These are phyloP conservation scores for Andrena chrysosceles DNA, from an alignment of 2,888 invertebrate species.

Conservation along the genomic window DNA sequence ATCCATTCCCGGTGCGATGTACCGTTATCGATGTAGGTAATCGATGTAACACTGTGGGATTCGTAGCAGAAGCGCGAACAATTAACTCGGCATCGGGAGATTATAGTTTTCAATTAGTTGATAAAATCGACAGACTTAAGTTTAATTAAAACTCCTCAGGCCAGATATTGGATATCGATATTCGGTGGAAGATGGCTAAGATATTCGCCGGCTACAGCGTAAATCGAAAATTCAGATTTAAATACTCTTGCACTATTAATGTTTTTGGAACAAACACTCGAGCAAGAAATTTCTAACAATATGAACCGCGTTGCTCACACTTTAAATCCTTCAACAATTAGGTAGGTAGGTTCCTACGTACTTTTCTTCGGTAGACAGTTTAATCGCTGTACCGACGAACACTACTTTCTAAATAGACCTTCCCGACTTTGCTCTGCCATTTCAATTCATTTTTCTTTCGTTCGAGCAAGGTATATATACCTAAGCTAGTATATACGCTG, in stretches of 20 bases:
- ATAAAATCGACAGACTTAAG: conserved; percentile 8
- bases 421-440: background rate
- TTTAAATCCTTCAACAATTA: background rate
- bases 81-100: conserved; percentile 2
- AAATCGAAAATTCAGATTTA: background rate
- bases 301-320: background rate
- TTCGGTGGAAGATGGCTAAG: background rate
- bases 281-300: background rate
- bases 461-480: background rate
- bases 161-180: background rate
- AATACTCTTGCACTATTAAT: no score
- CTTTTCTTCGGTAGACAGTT: background rate
- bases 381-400: background rate
- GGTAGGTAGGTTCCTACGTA: background rate
- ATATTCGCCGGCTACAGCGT: background rate
- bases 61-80: background rate
- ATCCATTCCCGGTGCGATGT: background rate
- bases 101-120: conserved; percentile 1
- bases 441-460: conserved; percentile 8
- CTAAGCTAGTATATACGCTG: background rate
- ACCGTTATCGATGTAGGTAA: background rate
- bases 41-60: background rate
- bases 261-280: background rate
- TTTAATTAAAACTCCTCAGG: conserved; percentile 23
- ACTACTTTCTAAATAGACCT: background rate